A percentile compares a stretch with the other conserved stretches of the same genome.
phyloP scores from a whole-genome alignment of 2,113 vertebrate species.

The Pygoscelis antarcticus region DNA sequence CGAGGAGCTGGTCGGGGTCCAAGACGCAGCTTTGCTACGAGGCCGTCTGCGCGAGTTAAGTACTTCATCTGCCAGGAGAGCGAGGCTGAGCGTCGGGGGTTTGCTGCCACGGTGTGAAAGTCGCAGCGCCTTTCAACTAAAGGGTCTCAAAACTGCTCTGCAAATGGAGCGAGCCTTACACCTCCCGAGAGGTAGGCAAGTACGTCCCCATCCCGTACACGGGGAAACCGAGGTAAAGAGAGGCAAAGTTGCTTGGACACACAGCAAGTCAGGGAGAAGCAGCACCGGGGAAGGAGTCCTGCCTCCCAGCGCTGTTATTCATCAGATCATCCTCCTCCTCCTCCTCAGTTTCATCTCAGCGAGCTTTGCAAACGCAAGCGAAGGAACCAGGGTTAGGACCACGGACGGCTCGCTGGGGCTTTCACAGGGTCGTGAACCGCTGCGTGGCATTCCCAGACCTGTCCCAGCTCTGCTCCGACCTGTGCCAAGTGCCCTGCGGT shows the following conservation, averaged over 20 bases:
- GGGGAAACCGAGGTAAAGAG: background rate
- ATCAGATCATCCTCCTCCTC: background rate
- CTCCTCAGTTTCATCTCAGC: background rate
- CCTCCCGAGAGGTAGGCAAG: background rate
- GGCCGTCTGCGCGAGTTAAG: background rate
- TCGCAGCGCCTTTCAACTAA: background rate
- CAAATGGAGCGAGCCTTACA: rapidly evolving
- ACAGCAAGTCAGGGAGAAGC: background rate
- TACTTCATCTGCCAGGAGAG: background rate
- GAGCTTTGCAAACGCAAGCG: background rate
- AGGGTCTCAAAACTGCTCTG: background rate
- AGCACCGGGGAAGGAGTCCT: background rate
- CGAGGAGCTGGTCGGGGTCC: background rate
- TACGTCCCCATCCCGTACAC: rapidly evolving
- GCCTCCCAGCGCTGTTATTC: background rate
- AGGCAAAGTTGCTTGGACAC: background rate
- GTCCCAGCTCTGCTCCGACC: background rate
- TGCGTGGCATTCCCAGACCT: background rate
- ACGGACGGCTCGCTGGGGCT: rapidly evolving
- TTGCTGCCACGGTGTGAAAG: background rate
- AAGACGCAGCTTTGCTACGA: background rate
- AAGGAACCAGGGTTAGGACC: background rate
- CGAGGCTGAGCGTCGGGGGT: background rate
- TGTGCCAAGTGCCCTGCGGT: background rate
- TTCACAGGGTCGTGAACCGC: rapidly evolving